Percentiles rank a stretch among this genome's conserved stretches.
These are phyloP conservation scores for Tragelaphus strepsiceros DNA, from an alignment of 2,113 vertebrate genomes.

Conservation along the genomic window DNA sequence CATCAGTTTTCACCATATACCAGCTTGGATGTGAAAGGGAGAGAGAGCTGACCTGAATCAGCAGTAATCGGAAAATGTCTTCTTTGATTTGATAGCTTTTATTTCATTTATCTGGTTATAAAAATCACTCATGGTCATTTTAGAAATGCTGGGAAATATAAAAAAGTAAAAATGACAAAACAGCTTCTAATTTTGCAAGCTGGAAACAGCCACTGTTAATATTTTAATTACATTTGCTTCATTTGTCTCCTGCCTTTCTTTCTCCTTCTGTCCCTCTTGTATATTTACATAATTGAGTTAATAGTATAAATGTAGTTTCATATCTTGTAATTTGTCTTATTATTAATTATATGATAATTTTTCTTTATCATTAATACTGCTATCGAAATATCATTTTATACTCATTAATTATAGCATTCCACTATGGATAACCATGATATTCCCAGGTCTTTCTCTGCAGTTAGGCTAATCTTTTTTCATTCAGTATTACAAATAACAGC, in stretches of 20 bases:
- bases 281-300: not conserved
- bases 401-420: not conserved
- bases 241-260: not conserved
- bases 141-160: not conserved
- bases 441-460: not conserved
- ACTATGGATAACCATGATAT: not conserved
- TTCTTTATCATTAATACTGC: not conserved
- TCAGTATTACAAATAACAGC: not conserved
- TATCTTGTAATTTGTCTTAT: not conserved
- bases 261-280: not conserved
- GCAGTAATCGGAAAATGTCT: not conserved
- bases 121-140: not conserved
- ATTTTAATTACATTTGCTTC: not conserved
- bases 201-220: not conserved
- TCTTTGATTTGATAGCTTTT: not conserved
- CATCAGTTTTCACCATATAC: not conserved
- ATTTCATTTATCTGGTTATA: not conserved
- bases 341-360: not conserved
- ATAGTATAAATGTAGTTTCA: not conserved
- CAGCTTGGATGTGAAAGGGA: not conserved
- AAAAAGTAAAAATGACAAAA: not conserved
- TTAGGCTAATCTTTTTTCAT: not conserved
- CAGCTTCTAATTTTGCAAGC: not conserved
- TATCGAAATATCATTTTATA: not conserved
- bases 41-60: not conserved